Evolutionary conservation across 2,113 vertebrate species (phyloP).

Genomic region (Cottus gobio): DNA sequence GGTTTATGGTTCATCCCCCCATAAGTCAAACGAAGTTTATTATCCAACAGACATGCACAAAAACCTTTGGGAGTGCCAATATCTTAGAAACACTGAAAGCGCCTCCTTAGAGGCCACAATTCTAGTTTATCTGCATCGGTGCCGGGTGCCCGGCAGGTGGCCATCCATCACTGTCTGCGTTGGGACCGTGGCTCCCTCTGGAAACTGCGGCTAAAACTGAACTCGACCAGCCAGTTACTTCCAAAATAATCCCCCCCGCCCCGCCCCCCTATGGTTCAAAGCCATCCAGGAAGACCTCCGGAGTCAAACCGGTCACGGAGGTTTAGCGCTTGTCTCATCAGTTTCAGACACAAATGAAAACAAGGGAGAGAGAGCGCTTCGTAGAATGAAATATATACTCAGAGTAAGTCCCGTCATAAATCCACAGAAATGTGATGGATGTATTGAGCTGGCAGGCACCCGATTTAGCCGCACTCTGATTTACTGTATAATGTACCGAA

Average conservation of each 20-base stretch:
- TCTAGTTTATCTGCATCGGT: conserved; percentile 27
- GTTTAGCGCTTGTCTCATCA: conserved; percentile 17
- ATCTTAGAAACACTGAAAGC: conserved; percentile 22
- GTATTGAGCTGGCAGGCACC: conserved; percentile 56
- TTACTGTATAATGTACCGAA: conserved; percentile 64
- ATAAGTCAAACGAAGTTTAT: conserved; percentile 10
- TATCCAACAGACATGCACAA: conserved; percentile 6
- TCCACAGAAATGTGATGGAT: conserved; percentile 53
- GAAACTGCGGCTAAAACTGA: conserved; percentile 68
- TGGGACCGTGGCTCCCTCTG: conserved; percentile 68
- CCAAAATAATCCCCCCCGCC: conserved; percentile 58
- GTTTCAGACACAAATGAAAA: conserved; percentile 43
- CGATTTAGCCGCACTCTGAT: conserved; percentile 60
- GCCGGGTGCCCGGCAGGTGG: conserved; percentile 23
- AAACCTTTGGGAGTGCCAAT: conserved; percentile 21
- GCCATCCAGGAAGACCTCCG: conserved; percentile 57
- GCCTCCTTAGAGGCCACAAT: conserved; percentile 2
- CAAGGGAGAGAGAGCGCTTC: conserved; percentile 15
- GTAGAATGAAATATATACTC: conserved; percentile 45
- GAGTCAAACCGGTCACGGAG: conserved; percentile 30
- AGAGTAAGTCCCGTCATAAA: conserved; percentile 59
- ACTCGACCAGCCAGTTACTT: conserved; percentile 34
- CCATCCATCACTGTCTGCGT: conserved; percentile 63
- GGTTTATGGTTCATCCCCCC: conserved; percentile 47
- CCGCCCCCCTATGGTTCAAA: conserved; percentile 53